phyloP scores from a whole-genome alignment of 2,797 vertebrate species.

The Erithacus rubecula region DNA sequence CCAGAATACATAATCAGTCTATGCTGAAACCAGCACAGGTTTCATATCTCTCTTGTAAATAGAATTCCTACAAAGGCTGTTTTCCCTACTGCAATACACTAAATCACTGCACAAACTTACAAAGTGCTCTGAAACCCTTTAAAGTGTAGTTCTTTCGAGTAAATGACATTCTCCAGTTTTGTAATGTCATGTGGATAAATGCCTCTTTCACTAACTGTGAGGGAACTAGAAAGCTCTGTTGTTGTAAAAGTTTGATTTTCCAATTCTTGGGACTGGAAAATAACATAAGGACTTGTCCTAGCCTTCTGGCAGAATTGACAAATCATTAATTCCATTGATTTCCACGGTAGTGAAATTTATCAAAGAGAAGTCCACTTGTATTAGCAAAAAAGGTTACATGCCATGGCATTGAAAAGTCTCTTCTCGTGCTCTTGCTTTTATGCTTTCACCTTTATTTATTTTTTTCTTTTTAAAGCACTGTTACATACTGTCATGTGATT shows the following conservation, averaged over 20 bases:
- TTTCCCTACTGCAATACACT: not conserved
- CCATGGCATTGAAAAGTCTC: not conserved
- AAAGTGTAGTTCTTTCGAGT: not conserved
- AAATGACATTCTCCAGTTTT: not conserved
- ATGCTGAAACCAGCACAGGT: not conserved
- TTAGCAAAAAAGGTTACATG: conserved; percentile 37
- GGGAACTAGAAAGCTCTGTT: conserved; percentile 28
- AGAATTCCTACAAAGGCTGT: not conserved
- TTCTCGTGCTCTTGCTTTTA: conserved; percentile 26
- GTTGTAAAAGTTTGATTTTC: conserved; percentile 51
- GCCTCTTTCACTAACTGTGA: conserved; percentile 21
- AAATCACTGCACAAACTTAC: not conserved
- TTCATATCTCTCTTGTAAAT: conserved; percentile 8
- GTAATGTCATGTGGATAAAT: conserved; percentile 3
- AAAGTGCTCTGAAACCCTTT: not conserved
- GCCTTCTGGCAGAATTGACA: conserved; percentile 58
- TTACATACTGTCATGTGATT: not conserved
- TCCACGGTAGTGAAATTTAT: conserved; percentile 46
- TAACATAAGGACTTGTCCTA: conserved; percentile 58
- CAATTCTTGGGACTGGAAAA: conserved; percentile 48
- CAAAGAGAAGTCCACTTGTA: conserved; percentile 42
- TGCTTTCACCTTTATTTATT: conserved; percentile 17
- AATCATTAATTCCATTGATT: conserved; percentile 70
- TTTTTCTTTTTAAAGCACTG: not conserved
- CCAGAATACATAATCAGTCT: conserved; percentile 51